phyloP scores from a whole-genome alignment of 2,888 invertebrate species.

The Drosophila fulvimacula region DNA sequence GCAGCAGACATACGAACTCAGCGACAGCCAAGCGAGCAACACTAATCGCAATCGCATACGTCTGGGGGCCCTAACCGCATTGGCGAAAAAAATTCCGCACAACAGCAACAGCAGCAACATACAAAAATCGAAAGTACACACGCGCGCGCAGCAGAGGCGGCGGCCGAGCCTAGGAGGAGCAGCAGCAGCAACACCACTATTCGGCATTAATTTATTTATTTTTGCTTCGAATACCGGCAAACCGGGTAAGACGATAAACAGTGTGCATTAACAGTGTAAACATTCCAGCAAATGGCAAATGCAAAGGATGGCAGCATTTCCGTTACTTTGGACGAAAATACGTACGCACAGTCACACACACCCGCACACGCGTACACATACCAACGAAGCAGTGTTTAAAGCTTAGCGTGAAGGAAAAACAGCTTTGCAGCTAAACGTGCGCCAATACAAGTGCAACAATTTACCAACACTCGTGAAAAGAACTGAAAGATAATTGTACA shows the following conservation, averaged over 20 bases:
- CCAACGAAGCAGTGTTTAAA: slow-evolving; percentile 6
- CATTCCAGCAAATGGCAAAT: slow-evolving; percentile 14
- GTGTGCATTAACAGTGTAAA: slow-evolving; percentile 25
- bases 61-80: slow-evolving; percentile 59
- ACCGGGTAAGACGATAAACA: slow-evolving; percentile 40
- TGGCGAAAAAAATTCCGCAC: slow-evolving; percentile 63
- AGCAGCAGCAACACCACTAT: slow-evolving; percentile 4
- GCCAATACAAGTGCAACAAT: slow-evolving; percentile 12
- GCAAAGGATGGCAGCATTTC: slow-evolving; percentile 18
- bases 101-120: slow-evolving; percentile 36
- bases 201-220: slow-evolving; percentile 14
- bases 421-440: slow-evolving; percentile 20
- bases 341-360: neutral
- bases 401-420: slow-evolving; percentile 23
- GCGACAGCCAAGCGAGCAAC: slow-evolving; percentile 10
- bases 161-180: slow-evolving; percentile 20
- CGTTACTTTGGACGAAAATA: slow-evolving; percentile 21
- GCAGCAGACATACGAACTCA: slow-evolving; percentile 3
- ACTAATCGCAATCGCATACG: slow-evolving; percentile 42
- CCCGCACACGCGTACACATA: neutral
- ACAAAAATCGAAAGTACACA: slow-evolving; percentile 51
- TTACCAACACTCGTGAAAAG: slow-evolving; percentile 17
- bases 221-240: slow-evolving; percentile 35
- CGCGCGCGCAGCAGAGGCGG: slow-evolving; percentile 35
- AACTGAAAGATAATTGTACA: slow-evolving; percentile 15